Evolutionary conservation across 2,113 vertebrate species (phyloP).

Genomic region (Rhegmatorhina hoffmannsi): DNA sequence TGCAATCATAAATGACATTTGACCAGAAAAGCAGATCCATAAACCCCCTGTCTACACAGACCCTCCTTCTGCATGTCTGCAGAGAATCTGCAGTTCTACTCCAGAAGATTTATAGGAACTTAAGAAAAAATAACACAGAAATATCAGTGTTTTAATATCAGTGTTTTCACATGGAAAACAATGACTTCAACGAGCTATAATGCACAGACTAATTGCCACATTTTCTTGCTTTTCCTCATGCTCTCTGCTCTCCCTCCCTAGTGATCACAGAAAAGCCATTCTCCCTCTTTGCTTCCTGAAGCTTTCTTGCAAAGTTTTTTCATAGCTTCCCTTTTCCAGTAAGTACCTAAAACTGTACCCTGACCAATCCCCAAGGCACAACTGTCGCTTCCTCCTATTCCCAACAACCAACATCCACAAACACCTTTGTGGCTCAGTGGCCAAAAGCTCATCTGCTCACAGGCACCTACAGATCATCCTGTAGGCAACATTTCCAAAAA

Average conservation of each 20-base stretch:
- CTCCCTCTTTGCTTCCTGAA: not conserved
- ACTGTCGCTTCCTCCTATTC: fast-evolving
- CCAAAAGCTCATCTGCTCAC: not conserved
- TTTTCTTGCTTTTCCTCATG: not conserved
- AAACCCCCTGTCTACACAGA: fast-evolving
- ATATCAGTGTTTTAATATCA: not conserved
- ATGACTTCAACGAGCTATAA: not conserved
- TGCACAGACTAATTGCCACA: not conserved
- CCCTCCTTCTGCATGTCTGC: not conserved
- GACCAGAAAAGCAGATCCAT: not conserved
- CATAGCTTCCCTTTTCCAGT: not conserved
- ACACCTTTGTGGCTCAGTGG: not conserved
- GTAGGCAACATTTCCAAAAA: not conserved
- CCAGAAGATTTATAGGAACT: not conserved
- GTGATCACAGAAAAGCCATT: not conserved
- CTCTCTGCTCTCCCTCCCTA: not conserved
- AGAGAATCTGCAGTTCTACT: not conserved
- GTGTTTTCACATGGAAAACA: not conserved
- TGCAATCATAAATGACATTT: not conserved
- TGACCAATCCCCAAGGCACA: not conserved
- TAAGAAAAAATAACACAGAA: not conserved
- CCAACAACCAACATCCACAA: not conserved
- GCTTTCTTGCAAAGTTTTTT: not conserved
- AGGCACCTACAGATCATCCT: not conserved
- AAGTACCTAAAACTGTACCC: fast-evolving